Conservation (phyloP, 2,113 vertebrate species). For the Tetrao urogallus region DNA sequence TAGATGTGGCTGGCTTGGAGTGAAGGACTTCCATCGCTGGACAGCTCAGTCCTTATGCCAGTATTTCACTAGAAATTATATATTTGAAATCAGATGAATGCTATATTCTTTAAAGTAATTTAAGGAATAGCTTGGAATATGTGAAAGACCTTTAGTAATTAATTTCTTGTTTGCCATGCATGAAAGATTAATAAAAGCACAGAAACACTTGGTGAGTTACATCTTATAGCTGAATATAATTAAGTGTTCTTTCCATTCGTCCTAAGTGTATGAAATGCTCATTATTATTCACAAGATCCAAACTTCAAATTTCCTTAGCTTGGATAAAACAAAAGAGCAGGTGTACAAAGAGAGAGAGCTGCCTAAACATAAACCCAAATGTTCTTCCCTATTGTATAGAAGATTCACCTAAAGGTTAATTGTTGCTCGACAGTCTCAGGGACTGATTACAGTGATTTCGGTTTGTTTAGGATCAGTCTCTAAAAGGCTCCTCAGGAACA, state of each 20-base stretch:
- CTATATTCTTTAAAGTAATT: constrained; percentile 58
- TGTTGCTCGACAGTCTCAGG: constrained; percentile 20
- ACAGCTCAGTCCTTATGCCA: constrained; percentile 62
- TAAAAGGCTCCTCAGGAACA: constrained; percentile 5
- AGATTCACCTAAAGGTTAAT: constrained; percentile 48
- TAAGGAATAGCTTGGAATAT: constrained; percentile 49
- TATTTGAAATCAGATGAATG: constrained; percentile 67
- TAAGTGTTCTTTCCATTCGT: constrained; percentile 53
- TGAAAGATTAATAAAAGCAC: constrained; percentile 67
- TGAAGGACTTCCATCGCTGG: constrained; percentile 72
- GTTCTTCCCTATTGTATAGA: constrained; percentile 17
- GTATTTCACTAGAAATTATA: constrained; percentile 55
- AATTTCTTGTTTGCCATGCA: constrained; percentile 70
- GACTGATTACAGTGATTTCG: neutral
- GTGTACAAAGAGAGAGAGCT: neutral
- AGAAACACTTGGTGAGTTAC: constrained; percentile 44
- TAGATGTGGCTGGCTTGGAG: constrained; percentile 77
- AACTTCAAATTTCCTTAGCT: constrained; percentile 33
- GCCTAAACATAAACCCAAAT: neutral
- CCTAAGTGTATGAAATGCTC: constrained; percentile 62
- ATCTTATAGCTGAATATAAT: constrained; percentile 68
- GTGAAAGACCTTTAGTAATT: constrained; percentile 62
- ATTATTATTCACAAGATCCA: constrained; percentile 59
- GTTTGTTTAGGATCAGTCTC: neutral
- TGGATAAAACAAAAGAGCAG: neutral